Evolutionary conservation across 2,888 invertebrate genomes (phyloP).

Genomic region (Hartigia nigra): DNA sequence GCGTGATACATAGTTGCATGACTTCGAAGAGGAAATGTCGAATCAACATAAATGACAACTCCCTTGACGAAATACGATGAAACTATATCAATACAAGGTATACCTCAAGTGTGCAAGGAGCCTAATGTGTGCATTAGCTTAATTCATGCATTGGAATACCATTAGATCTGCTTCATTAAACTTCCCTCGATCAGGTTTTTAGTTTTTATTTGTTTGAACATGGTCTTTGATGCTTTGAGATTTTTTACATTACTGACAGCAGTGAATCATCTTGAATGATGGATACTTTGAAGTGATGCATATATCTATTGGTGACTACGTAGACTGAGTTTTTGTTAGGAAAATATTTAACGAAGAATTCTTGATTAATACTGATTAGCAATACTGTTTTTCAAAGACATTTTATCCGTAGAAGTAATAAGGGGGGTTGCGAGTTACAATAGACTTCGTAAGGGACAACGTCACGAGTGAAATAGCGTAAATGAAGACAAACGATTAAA

Average conservation of each 20-base stretch:
- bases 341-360: neutral
- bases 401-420: too few relatives aligned
- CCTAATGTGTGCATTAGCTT: neutral
- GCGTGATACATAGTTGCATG: neutral
- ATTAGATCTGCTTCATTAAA: neutral
- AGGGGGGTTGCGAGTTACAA: neutral
- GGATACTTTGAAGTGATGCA: neutral
- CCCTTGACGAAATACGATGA: neutral
- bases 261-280: neutral
- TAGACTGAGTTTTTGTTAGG: neutral
- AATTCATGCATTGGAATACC: neutral
- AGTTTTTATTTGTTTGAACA: neutral
- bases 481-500: neutral
- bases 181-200: neutral
- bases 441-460: neutral
- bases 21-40: neutral
- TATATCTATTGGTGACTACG: neutral
- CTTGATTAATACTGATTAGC: neutral
- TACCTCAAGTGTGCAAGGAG: neutral
- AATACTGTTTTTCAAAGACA: neutral
- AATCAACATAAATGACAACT: neutral
- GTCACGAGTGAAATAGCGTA: neutral
- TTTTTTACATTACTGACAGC: neutral
- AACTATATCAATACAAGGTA: neutral
- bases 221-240: neutral